A percentile compares a stretch with the other conserved stretches of the same genome.
Evolutionary conservation across 2,113 vertebrate genomes (phyloP).

Genomic region (Chroicocephalus ridibundus): DNA sequence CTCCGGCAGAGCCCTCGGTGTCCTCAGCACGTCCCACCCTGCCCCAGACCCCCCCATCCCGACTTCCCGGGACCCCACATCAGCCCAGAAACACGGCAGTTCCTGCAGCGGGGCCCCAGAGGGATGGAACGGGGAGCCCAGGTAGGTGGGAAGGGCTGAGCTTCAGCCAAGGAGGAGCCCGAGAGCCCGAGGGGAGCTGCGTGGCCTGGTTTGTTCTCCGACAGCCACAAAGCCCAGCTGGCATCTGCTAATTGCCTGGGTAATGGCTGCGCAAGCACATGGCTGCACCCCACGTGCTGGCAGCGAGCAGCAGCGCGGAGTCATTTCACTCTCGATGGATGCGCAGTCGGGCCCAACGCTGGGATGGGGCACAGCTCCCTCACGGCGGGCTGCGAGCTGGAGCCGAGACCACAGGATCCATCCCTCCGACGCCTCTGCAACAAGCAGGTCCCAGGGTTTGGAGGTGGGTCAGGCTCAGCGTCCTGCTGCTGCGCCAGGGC

Average conservation of each 20-base stretch:
- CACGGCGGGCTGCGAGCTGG: accelerated
- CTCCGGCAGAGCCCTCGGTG: neutral
- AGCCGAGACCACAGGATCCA: neutral
- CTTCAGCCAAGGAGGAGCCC: neutral
- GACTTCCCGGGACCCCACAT: accelerated
- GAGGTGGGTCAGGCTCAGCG: neutral
- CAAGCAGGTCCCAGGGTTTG: accelerated
- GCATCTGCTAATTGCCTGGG: neutral
- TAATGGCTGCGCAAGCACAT: neutral
- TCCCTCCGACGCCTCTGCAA: neutral
- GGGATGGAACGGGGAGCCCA: neutral
- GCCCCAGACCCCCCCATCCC: no score
- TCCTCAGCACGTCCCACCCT: neutral
- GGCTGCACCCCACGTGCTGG: neutral
- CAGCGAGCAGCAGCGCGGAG: neutral
- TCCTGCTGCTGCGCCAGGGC: neutral
- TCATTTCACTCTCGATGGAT: neutral
- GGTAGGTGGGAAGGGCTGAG: neutral
- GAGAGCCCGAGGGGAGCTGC: neutral
- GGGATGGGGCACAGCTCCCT: accelerated
- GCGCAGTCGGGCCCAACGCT: neutral
- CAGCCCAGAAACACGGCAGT: neutral
- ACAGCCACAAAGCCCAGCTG: neutral
- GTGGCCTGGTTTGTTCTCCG: neutral
- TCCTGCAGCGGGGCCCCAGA: neutral